These are phyloP conservation scores for Folsomia candida DNA, from an alignment of 2,888 invertebrate species.

Conservation along the genomic window DNA sequence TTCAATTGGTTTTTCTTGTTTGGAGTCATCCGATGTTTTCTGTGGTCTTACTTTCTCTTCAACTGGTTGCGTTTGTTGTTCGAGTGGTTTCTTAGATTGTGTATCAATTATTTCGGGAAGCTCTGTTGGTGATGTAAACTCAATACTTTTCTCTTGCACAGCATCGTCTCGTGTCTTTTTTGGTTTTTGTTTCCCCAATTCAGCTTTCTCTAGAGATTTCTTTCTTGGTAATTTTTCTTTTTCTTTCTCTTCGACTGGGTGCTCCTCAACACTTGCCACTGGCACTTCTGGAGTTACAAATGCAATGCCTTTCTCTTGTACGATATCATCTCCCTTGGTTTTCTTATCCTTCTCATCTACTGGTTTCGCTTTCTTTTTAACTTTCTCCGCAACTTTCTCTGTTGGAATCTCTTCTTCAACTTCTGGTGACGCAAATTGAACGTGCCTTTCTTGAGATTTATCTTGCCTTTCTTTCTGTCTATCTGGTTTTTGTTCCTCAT, in stretches of 20 bases:
- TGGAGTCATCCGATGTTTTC: not conserved
- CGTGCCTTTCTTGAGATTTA: not conserved
- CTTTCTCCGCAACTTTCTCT: not conserved
- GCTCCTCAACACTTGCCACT: not conserved
- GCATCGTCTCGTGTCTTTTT: not conserved
- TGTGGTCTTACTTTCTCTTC: conserved; percentile 4
- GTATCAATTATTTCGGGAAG: not conserved
- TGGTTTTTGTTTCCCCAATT: not conserved
- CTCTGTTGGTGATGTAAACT: not conserved
- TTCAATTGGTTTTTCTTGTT: not conserved
- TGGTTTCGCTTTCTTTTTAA: conserved; percentile 3
- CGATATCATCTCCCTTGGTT: not conserved
- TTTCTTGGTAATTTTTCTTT: not conserved
- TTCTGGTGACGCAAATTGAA: not conserved
- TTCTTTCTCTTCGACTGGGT: not conserved
- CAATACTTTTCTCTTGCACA: not conserved
- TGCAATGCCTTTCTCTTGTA: not conserved
- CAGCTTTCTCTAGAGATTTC: not conserved
- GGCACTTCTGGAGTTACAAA: not conserved
- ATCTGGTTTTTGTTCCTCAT: not conserved
- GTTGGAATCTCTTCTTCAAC: not conserved
- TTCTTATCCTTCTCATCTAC: not conserved
- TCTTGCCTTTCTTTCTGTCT: not conserved
- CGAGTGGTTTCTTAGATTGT: not conserved
- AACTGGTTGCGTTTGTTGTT: conserved; percentile 4